phyloP scores from a whole-genome alignment of 2,888 invertebrate genomes.

The Euclidia mi region DNA sequence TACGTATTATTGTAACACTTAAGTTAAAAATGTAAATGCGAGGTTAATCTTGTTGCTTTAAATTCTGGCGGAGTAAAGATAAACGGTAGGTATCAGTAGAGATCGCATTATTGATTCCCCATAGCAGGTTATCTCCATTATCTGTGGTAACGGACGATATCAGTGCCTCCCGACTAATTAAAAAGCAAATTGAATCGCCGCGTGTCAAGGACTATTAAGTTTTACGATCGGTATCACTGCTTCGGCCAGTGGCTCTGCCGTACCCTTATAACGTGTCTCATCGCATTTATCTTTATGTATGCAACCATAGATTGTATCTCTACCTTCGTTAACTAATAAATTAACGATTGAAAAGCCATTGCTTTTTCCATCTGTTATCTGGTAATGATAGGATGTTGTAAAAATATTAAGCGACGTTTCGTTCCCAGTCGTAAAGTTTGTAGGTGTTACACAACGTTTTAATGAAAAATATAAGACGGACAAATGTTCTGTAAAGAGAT shows the following conservation, averaged over 20 bases:
- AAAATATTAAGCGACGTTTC: constrained; percentile 55
- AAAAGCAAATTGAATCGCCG: constrained; percentile 81
- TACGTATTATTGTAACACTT: constrained; percentile 52
- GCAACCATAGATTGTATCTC: constrained; percentile 76
- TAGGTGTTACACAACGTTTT: constrained; percentile 29
- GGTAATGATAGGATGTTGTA: constrained; percentile 53
- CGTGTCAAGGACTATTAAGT: constrained; percentile 81
- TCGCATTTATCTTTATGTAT: constrained; percentile 75
- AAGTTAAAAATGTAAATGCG: constrained; percentile 53
- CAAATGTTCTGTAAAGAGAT: constrained; percentile 44
- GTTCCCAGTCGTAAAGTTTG: constrained; percentile 38
- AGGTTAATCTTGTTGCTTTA: constrained; percentile 53
- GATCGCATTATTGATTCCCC: constrained; percentile 60
- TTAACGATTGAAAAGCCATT: constrained; percentile 73
- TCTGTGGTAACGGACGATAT: constrained; percentile 56
- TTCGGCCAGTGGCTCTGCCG: constrained; percentile 50
- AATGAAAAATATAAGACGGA: constrained; percentile 34
- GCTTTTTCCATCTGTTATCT: constrained; percentile 60
- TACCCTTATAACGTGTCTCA: constrained; percentile 66
- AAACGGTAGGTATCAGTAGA: constrained; percentile 44
- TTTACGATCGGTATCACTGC: constrained; percentile 79
- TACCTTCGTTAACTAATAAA: constrained; percentile 72
- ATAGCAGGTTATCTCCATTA: constrained; percentile 57
- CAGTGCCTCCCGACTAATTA: constrained; percentile 68
- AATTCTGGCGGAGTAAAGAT: constrained; percentile 45